A percentile compares a stretch with the other conserved stretches of the same genome.
Evolutionary conservation across 2,113 vertebrate species (phyloP).

Genomic region (Trinectes maculatus): DNA sequence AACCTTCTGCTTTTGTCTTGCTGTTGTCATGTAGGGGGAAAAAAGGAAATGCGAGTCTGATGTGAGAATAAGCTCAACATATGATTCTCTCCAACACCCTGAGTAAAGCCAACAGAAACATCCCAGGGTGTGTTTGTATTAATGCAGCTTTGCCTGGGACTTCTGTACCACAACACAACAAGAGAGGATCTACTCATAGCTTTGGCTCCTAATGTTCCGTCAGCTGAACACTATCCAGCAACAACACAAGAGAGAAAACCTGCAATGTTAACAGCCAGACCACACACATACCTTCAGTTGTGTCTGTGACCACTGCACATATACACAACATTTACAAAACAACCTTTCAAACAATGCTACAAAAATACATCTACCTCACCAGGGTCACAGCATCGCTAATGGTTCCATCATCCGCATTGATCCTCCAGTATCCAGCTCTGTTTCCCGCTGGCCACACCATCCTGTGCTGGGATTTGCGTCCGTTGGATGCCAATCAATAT

Average conservation of each 20-base stretch:
- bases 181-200: conserved; percentile 36
- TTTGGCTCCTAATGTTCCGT: conserved; percentile 39
- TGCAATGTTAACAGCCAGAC: conserved; percentile 25
- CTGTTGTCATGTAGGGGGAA: conserved; percentile 17
- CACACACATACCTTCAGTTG: conserved; percentile 17
- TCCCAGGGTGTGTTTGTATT: conserved; percentile 35
- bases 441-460: conserved; percentile 17
- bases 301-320: not conserved
- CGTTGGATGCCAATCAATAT: conserved; percentile 41
- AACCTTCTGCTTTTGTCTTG: not conserved
- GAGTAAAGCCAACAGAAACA: conserved; percentile 44
- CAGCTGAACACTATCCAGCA: conserved; percentile 20
- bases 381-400: conserved; percentile 53
- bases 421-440: conserved; percentile 39
- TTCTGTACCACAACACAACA: conserved; percentile 36
- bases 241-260: conserved; percentile 12
- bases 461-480: conserved; percentile 38
- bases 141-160: conserved; percentile 33
- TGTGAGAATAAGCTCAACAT: conserved; percentile 17
- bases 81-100: conserved; percentile 21
- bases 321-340: conserved; percentile 27
- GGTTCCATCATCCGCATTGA: conserved; percentile 63
- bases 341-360: conserved; percentile 31
- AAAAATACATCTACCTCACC: conserved; percentile 16
- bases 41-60: conserved; percentile 7